Evolutionary conservation across 23 tunicate species (phyloP), one percentile per base, ranked within the genome.

Genomic region (Phallusia fumigata): DNA sequence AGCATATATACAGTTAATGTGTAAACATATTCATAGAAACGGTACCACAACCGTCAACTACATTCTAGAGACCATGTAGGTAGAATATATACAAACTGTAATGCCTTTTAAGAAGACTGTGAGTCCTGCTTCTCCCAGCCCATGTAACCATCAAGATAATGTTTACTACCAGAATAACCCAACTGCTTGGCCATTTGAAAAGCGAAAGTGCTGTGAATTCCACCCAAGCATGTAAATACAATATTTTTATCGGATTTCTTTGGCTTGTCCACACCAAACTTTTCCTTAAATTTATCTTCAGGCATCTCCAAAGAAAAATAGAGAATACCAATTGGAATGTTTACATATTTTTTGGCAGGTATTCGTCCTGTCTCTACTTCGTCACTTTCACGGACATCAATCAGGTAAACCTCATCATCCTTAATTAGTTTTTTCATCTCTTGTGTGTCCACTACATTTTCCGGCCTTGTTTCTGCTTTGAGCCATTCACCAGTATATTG

Each of bases 281-380:
- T 78, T 34, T 85, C 65, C 77, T 85, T 53, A 73, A 93, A 93
- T 11, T 93, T 90, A 35, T 88, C 86, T 51, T 52, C 77, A 45
- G 84, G 35, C 77, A 93, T 34, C 36, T 36, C 65, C 1, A 93
- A 76, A 19, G 90, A 76, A 26, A 64, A 36, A 35, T 34, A 91
- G 0, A 93, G 32, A 18, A 50, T 47, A 18, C 85, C 86, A 72
- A 93, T 58, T 15, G 98, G 93, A 24, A 93, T 73, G 52, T 93
- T 85, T 0, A 88, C 84, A 44, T 33, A 93, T 33, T 80, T 86
- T 65, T 86, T 85, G n/a, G 93, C 81, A 33, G 80, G 81, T 1
- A 93, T 88, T 58, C 87, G 77, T 12, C 98, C 98, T 0, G 34
- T 80, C 0, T 49, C 85, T 64, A 93, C 93, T 82, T 93, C 98